phyloP scores from a whole-genome alignment of 2,888 invertebrate species.

The Oscheius sp. region DNA sequence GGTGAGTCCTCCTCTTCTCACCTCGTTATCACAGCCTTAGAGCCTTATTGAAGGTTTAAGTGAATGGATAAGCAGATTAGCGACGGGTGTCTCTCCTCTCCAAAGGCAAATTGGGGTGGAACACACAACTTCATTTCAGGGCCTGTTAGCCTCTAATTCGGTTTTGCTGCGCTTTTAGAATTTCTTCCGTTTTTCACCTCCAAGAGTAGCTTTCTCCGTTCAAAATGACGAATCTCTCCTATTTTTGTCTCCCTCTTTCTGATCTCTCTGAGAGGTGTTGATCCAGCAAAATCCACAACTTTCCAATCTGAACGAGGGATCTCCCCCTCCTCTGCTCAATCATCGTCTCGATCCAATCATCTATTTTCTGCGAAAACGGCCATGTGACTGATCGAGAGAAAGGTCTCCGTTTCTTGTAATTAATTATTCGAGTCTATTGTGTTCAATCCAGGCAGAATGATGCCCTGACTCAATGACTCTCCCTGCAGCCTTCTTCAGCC shows the following conservation, averaged over 20 bases:
- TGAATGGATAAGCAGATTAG: slow-evolving; percentile 28
- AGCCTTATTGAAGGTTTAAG: slow-evolving; percentile 14
- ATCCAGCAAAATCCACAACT: not conserved
- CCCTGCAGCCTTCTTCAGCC: too few species aligned
- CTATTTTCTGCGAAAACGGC: not conserved
- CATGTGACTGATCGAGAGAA: not conserved
- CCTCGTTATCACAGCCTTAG: not conserved
- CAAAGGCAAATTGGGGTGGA: slow-evolving; percentile 11
- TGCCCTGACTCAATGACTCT: too few species aligned
- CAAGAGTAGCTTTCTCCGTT: too few species aligned
- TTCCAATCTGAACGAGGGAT: too few species aligned
- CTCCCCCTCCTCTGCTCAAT: not conserved
- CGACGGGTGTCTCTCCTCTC: slow-evolving; percentile 5
- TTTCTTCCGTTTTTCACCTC: slow-evolving; percentile 1
- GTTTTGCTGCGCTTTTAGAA: too few species aligned
- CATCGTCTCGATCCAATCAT: not conserved
- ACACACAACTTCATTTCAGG: slow-evolving; percentile 24
- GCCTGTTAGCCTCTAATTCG: not conserved
- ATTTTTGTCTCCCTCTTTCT: not conserved
- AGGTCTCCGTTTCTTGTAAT: not conserved
- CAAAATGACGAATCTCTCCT: too few species aligned
- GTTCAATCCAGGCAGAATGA: too few species aligned
- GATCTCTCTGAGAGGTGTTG: not conserved
- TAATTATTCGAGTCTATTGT: not conserved
- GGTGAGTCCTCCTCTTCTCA: slow-evolving; percentile 18